Evolutionary conservation across 2,797 vertebrate genomes (phyloP).

Genomic region (Takifugu ocellatus): DNA sequence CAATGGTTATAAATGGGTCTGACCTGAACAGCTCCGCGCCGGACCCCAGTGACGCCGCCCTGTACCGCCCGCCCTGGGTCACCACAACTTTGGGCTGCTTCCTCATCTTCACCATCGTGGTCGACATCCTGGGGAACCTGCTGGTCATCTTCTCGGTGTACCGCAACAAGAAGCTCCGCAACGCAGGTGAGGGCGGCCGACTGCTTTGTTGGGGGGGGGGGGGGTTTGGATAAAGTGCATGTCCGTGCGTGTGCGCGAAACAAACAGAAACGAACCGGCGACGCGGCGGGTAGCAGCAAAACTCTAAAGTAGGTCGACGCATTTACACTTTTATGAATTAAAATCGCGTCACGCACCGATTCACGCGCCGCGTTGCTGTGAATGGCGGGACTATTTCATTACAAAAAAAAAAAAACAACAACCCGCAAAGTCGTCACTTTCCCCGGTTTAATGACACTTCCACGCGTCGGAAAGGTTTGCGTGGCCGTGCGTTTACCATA

Average conservation of each 20-base stretch:
- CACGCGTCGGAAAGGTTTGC: not conserved
- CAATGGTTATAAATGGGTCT: constrained; percentile 84
- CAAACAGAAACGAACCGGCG: constrained; percentile 1
- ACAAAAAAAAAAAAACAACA: not conserved
- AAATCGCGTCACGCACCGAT: not conserved
- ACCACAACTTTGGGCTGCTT: constrained; percentile 83
- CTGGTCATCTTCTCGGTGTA: constrained; percentile 93
- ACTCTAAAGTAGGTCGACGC: accelerated
- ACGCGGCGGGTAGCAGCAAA: not conserved
- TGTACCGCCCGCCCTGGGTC: constrained; percentile 84
- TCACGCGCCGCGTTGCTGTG: not conserved
- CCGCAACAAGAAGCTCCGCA: constrained; percentile 92
- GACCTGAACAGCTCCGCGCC: constrained; percentile 79
- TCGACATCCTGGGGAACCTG: constrained; percentile 92
- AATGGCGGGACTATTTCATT: not conserved
- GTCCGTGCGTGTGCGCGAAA: not conserved
- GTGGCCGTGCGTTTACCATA: constrained; percentile 2
- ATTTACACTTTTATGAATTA: not conserved
- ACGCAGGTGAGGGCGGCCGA: constrained; percentile 81
- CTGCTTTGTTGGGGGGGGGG: too few species aligned
- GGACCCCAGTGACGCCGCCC: constrained; percentile 61
- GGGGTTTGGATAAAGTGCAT: not conserved
- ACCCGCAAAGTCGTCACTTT: not conserved
- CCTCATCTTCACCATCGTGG: constrained; percentile 92
- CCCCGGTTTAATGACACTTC: not conserved